Evolutionary conservation across 1,140 invertebrate species (phyloP).

Genomic region (Prorops nasuta): DNA sequence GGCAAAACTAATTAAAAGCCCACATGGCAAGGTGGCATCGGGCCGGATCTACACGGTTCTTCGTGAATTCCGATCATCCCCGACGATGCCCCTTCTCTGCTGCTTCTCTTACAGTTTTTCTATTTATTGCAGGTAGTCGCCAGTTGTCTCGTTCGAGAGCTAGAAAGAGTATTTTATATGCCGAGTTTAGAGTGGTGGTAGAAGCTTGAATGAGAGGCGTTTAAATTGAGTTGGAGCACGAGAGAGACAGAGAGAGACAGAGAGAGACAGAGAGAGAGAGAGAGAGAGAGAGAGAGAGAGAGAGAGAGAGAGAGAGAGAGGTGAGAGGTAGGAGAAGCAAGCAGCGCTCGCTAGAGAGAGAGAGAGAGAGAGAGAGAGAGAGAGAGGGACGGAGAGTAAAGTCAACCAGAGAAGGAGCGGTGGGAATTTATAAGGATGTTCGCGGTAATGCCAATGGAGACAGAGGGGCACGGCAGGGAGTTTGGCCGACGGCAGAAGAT

Average conservation of each 20-base stretch:
- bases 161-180: neutral
- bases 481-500: slow-evolving; percentile 84
- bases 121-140: slow-evolving; percentile 24
- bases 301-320: slow-evolving; percentile 20
- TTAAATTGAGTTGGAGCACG: neutral
- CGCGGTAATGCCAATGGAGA: slow-evolving; percentile 81
- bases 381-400: slow-evolving; percentile 43
- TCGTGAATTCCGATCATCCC: no score
- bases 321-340: no score
- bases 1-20: no score
- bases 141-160: slow-evolving; percentile 30
- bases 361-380: slow-evolving; percentile 33
- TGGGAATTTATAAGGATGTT: slow-evolving; percentile 62
- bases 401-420: slow-evolving; percentile 51
- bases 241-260: slow-evolving; percentile 18
- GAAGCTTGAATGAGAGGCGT: slow-evolving; percentile 1
- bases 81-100: no score
- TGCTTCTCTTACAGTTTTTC: slow-evolving; percentile 12
- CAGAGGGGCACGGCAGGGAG: slow-evolving; percentile 85
- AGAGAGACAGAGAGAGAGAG: slow-evolving; percentile 32
- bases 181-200: neutral
- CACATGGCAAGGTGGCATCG: no score
- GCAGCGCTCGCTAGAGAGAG: slow-evolving; percentile 13
- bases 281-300: slow-evolving; percentile 19
- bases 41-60: no score